Conservation (phyloP, 2,888 invertebrate species). For the Tubulanus polymorphus region DNA sequence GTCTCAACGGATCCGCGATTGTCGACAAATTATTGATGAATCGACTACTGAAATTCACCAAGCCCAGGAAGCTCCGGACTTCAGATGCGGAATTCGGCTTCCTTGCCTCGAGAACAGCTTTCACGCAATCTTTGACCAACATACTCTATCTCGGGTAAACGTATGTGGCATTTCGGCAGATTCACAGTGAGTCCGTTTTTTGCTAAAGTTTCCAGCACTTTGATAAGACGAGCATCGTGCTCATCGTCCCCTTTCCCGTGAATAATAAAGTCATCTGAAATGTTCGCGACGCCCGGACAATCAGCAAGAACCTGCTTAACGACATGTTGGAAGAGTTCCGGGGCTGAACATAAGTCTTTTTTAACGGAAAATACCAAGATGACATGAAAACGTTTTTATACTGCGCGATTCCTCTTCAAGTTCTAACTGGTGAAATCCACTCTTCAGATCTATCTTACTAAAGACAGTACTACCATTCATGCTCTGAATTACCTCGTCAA, state of each 20-base stretch:
- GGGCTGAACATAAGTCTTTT: slow-evolving; percentile 24
- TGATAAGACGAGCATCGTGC: background rate
- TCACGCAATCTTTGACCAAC: background rate
- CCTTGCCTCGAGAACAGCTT: slow-evolving; percentile 9
- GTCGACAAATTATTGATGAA: slow-evolving; percentile 17
- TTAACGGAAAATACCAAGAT: slow-evolving; percentile 21
- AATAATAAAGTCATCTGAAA: slow-evolving; percentile 25
- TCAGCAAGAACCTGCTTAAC: slow-evolving; percentile 15
- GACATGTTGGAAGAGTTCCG: slow-evolving; percentile 22
- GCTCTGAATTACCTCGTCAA: slow-evolving; percentile 8
- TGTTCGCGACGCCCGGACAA: slow-evolving; percentile 18
- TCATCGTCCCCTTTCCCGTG: slow-evolving; percentile 14
- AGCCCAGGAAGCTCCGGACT: slow-evolving; percentile 19
- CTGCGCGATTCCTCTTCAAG: slow-evolving; percentile 19
- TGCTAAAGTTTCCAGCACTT: slow-evolving; percentile 13
- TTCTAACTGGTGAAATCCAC: slow-evolving; percentile 27
- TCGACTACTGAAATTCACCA: slow-evolving; percentile 14
- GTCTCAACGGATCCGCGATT: slow-evolving; percentile 2
- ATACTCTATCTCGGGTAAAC: slow-evolving; percentile 9
- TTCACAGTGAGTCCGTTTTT: slow-evolving; percentile 22
- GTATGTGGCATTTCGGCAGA: slow-evolving; percentile 22
- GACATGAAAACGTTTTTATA: slow-evolving; percentile 25
- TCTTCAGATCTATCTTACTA: slow-evolving; percentile 10
- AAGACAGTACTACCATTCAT: slow-evolving; percentile 9
- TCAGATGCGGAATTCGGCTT: slow-evolving; percentile 15